These are phyloP conservation scores for Lasioglossum zephyrum DNA, from an alignment of 2,888 invertebrate genomes.

Conservation along the genomic window DNA sequence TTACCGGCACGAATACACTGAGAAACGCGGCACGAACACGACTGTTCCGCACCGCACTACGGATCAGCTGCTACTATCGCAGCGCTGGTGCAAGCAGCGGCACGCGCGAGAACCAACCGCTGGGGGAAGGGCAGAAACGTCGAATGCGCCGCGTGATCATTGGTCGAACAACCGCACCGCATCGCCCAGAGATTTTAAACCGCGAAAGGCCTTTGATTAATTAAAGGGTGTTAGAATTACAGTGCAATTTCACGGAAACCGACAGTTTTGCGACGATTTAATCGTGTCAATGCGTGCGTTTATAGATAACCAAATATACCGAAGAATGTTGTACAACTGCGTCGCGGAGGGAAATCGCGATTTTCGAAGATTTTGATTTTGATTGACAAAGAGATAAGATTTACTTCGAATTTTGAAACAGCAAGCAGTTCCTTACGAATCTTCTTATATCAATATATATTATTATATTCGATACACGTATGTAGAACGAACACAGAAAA, in stretches of 20 bases:
- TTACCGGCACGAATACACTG: conserved; percentile 58
- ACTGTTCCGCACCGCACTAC: conserved; percentile 66
- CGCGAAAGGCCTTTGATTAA: neutral
- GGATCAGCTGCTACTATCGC: conserved; percentile 80
- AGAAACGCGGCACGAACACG: conserved; percentile 49
- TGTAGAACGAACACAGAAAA: neutral
- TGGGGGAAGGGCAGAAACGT: conserved; percentile 37
- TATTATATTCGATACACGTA: neutral
- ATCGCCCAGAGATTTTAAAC: neutral
- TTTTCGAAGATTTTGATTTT: too few relatives aligned
- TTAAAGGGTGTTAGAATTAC: neutral
- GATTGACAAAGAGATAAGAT: too few relatives aligned
- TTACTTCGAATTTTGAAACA: neutral
- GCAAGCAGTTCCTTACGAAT: neutral
- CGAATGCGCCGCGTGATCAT: conserved; percentile 3
- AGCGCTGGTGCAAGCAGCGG: conserved; percentile 57
- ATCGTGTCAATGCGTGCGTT: neutral
- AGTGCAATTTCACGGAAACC: neutral
- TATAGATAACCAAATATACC: neutral
- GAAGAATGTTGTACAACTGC: neutral
- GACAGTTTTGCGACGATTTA: neutral
- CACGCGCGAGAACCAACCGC: conserved; percentile 40
- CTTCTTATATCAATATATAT: neutral
- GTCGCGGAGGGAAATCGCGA: too few relatives aligned
- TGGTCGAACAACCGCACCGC: neutral